Evolutionary conservation across 2,113 vertebrate genomes (phyloP), one percentile per base, ranked within the genome.

Genomic region (Phrynosoma platyrhinos): DNA sequence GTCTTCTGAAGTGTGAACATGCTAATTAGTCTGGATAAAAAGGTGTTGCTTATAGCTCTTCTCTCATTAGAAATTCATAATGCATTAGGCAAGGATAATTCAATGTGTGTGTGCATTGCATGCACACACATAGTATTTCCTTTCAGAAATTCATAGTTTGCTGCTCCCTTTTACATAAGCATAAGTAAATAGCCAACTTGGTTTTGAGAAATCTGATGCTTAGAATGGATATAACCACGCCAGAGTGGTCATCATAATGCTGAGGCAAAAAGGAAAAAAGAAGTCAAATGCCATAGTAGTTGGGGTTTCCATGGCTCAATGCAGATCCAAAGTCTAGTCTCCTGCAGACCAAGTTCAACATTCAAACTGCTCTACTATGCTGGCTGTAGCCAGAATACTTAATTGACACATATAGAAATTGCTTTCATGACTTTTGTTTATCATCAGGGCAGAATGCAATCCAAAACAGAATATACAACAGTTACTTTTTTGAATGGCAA

Each of bases 1-100:
- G 1, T 66, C 92, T 55, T 58, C 75, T 58, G 89, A 82, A 92
- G 55, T 77, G 16, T 69, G 81, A 91, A 69, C 87, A 36, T 9
- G 9, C 68, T 53, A 66, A 68, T 77, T 89, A 40, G 25, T 79
- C 2, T 3, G 10, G 53, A 84, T 78, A 25, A 83, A 89, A 83
- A 88, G 27, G 25, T 2, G 5, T 27, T 91, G 75, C 55, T 91
- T 85, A 32, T 53, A 32, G 53, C 58, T 40, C 58, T 82, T 62
- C 76, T 40, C 23, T 53, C 30, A 3, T 53, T 71, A 88, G 20
- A 92, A 36, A 2, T 36, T 13, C 0, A 16, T 30, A 9, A 3
- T 78, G 18, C n/a, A 78, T 52, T 9, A 89, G 36, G 68, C 55
- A 81, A 62, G 21, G 32, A 71, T 71, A 36, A 20, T 21, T 75